Conservation (phyloP, 2,888 invertebrate species). For the Spodoptera exigua region DNA sequence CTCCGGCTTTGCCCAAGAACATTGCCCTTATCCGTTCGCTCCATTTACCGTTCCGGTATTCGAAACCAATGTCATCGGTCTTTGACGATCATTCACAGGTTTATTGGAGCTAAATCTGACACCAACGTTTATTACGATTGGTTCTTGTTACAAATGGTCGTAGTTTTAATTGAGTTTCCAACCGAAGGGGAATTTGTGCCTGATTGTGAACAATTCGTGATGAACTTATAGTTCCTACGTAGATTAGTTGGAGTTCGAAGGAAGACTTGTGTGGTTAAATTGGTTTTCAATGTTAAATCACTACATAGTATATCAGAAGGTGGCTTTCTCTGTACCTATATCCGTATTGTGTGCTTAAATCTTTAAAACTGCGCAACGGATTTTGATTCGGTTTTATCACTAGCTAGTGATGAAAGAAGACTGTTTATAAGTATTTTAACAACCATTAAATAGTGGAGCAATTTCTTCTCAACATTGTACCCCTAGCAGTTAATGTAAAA, state of each 20-base stretch:
- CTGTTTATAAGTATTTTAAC: too few relatives aligned
- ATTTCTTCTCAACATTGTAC: too few relatives aligned
- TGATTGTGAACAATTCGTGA: conserved; percentile 67
- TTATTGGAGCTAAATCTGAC: conserved; percentile 56
- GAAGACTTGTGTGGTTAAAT: conserved; percentile 2
- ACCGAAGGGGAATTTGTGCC: conserved; percentile 63
- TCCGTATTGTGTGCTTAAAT: too few relatives aligned
- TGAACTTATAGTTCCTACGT: conserved; percentile 53
- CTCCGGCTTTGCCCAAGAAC: conserved; percentile 64
- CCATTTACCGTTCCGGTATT: conserved; percentile 64
- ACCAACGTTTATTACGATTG: conserved; percentile 60
- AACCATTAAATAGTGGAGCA: too few relatives aligned
- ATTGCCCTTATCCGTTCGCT: conserved; percentile 60
- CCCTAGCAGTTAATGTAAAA: too few relatives aligned
- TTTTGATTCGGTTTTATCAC: too few relatives aligned
- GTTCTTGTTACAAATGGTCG: conserved; percentile 69
- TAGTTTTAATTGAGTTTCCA: conserved; percentile 80
- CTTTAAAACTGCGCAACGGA: too few relatives aligned
- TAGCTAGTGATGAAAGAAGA: too few relatives aligned
- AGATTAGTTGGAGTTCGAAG: conserved; percentile 34
- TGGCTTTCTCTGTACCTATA: background rate
- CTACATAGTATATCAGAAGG: too few relatives aligned
- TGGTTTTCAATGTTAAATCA: conserved; percentile 5
- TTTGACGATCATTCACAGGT: conserved; percentile 58
- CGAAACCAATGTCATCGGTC: conserved; percentile 58